phyloP scores from a whole-genome alignment of 2,797 vertebrate species.

The Alcedo atthis region DNA sequence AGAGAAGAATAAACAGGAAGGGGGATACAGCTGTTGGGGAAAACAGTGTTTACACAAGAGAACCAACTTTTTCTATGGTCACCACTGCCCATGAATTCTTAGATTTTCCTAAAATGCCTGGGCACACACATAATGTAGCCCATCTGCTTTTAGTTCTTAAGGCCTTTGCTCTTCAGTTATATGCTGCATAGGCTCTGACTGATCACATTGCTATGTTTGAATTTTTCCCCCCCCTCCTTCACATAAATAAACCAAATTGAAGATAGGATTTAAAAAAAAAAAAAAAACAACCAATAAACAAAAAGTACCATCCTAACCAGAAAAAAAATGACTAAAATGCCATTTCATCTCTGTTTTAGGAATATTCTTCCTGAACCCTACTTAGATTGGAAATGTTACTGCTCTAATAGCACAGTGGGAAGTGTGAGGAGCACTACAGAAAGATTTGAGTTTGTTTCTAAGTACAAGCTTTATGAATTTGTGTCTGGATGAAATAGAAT shows the following conservation, averaged over 20 bases:
- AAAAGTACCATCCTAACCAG: not conserved
- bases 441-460: not conserved
- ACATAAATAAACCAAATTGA: not conserved
- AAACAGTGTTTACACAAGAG: constrained; percentile 66
- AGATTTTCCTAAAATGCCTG: constrained; percentile 39
- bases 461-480: not conserved
- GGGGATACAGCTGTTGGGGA: constrained; percentile 65
- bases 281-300: not conserved
- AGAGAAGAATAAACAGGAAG: constrained; percentile 71
- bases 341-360: not conserved
- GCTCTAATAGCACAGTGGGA: not conserved
- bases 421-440: not conserved
- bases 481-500: not conserved
- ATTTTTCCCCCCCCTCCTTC: not conserved
- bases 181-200: not conserved
- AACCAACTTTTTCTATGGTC: constrained; percentile 39
- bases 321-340: not conserved
- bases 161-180: not conserved
- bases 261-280: not conserved
- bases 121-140: constrained; percentile 39
- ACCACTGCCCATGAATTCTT: constrained; percentile 46
- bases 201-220: not conserved
- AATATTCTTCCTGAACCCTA: not conserved
- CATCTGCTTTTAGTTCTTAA: constrained; percentile 50
- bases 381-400: not conserved